Evolutionary conservation across 37 sponge, comb jelly and placozoan species (phyloP).

Genomic region (Ianthella basta): DNA sequence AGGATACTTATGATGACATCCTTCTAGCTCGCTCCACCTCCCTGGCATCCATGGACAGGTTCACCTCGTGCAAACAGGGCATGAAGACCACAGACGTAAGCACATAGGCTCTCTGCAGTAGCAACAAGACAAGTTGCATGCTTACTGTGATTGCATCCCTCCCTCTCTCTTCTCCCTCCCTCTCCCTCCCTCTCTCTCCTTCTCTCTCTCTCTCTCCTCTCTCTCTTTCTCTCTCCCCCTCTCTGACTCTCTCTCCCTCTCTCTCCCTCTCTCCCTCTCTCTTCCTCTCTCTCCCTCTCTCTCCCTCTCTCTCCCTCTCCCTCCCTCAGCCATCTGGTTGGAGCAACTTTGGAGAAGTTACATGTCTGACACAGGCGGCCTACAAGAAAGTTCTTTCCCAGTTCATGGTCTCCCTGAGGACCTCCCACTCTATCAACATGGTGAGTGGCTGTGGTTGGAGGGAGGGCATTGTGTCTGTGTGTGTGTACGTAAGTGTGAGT

Average conservation of each 20-base stretch:
- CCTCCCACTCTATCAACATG: conserved; percentile 76
- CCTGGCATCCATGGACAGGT: conserved; percentile 11
- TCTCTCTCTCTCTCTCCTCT: neutral
- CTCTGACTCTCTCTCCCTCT: neutral
- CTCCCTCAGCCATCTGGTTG: neutral
- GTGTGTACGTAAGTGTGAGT: no score
- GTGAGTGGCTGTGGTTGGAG: conserved; percentile 34
- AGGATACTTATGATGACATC: conserved; percentile 18
- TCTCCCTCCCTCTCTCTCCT: neutral
- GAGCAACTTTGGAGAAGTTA: conserved; percentile 8
- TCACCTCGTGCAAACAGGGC: conserved; percentile 16
- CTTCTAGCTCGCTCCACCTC: conserved; percentile 4
- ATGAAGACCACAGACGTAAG: neutral
- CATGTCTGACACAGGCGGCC: conserved; percentile 48
- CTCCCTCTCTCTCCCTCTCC: neutral
- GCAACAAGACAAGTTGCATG: conserved; percentile 1
- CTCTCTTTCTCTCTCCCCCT: no score
- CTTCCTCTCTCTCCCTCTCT: neutral
- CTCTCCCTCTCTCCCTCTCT: neutral
- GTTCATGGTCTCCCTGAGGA: conserved; percentile 57
- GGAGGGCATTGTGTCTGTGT: no score
- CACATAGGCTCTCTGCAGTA: neutral
- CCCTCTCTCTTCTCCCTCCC: neutral
- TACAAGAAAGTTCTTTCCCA: conserved; percentile 74
- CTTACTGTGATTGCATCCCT: no score